These are phyloP conservation scores for Psylliodes chrysocephalus DNA, from an alignment of 2,888 invertebrate species.

Conservation along the genomic window DNA sequence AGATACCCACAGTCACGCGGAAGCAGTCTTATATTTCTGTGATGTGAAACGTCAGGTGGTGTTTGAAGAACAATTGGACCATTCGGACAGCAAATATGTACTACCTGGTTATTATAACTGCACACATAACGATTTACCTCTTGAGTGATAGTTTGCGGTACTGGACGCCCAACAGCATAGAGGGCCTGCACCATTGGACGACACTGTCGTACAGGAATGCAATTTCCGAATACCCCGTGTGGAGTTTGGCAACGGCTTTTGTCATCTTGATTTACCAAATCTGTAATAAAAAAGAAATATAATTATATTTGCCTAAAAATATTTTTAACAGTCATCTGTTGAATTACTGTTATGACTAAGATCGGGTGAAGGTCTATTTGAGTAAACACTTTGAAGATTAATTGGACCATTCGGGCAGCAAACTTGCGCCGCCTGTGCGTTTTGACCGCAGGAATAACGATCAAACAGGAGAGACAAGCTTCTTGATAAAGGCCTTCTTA, in stretches of 20 bases:
- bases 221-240: constrained; percentile 56
- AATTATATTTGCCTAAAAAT: too few species aligned
- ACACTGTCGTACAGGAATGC: constrained; percentile 58
- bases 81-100: constrained; percentile 64
- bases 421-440: constrained; percentile 2
- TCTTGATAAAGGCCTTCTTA: constrained; percentile 45
- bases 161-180: constrained; percentile 40
- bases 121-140: constrained; percentile 55
- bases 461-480: constrained; percentile 40
- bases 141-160: constrained; percentile 39
- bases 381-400: constrained; percentile 20
- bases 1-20: constrained; percentile 68
- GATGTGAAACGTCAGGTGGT: constrained; percentile 59
- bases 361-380: too few species aligned
- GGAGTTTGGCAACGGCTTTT: constrained; percentile 60
- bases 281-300: constrained; percentile 47
- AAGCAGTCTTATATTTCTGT: constrained; percentile 59
- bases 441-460: constrained; percentile 58
- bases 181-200: constrained; percentile 46
- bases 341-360: too few species aligned
- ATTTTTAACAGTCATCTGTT: too few species aligned
- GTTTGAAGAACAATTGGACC: constrained; percentile 35
- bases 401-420: constrained; percentile 65
- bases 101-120: constrained; percentile 47
- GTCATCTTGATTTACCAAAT: constrained; percentile 55